A percentile compares a stretch with the other conserved stretches of the same genome.
Conservation (phyloP, 2,797 vertebrate species). For the Danio aesculapii region DNA sequence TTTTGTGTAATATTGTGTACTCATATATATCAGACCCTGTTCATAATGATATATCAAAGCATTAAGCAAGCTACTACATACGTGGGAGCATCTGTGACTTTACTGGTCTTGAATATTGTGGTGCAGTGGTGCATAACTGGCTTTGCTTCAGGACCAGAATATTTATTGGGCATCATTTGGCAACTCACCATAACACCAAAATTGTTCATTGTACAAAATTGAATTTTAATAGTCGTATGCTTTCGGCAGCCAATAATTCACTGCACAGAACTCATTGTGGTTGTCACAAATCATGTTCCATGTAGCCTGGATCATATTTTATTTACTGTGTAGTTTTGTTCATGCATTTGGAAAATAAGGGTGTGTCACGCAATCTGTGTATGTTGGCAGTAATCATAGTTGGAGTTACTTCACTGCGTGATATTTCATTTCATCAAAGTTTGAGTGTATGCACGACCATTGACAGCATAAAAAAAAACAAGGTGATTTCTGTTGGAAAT, state of each 20-base stretch:
- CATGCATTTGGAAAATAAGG: not conserved
- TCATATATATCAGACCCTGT: not conserved
- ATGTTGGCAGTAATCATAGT: not conserved
- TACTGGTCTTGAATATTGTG: not conserved
- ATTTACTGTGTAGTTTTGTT: not conserved
- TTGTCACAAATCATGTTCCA: conserved; percentile 22
- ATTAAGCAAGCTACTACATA: not conserved
- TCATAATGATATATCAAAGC: not conserved
- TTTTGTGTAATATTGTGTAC: not conserved
- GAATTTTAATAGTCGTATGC: conserved; percentile 20
- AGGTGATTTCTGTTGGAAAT: not conserved
- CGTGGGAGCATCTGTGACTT: conserved; percentile 2
- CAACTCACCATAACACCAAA: conserved; percentile 26
- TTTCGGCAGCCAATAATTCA: conserved; percentile 33
- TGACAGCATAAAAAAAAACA: not conserved
- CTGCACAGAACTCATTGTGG: not conserved
- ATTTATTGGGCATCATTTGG: conserved; percentile 33
- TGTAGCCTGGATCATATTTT: conserved; percentile 7
- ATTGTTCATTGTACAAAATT: conserved; percentile 34
- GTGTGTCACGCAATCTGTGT: too few relatives aligned
- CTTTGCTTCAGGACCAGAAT: conserved; percentile 28
- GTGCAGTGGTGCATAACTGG: conserved; percentile 11
- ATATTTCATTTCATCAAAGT: not conserved
- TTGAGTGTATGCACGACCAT: not conserved
- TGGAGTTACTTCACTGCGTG: not conserved